These are phyloP conservation scores for Caenorhabditis afra DNA, from an alignment of 2,888 invertebrate species.

Conservation along the genomic window DNA sequence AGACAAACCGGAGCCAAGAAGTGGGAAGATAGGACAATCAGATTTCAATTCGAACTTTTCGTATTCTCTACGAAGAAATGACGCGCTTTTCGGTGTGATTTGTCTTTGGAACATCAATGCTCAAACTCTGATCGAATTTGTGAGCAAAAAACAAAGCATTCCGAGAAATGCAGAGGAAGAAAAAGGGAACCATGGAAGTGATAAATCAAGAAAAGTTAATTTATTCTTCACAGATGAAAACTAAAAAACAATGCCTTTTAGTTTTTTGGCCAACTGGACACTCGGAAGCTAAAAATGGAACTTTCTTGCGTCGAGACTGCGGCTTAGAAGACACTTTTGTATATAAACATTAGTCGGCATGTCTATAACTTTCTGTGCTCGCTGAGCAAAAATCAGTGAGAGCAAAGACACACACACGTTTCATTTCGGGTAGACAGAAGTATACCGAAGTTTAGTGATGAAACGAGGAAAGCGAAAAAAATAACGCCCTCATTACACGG, in stretches of 20 bases:
- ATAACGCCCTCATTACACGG: conserved; percentile 48
- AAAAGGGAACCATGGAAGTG: no score
- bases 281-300: neutral
- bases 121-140: neutral
- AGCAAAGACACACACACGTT: no score
- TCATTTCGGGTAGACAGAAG: neutral
- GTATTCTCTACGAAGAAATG: neutral
- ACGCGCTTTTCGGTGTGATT: conserved; percentile 1
- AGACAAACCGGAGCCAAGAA: conserved; percentile 11
- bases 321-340: neutral
- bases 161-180: neutral
- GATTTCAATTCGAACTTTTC: conserved; percentile 13
- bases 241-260: neutral
- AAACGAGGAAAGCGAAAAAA: conserved; percentile 41
- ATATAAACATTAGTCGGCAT: conserved; percentile 31
- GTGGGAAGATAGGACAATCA: no score
- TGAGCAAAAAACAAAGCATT: conserved; percentile 4
- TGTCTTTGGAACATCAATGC: conserved; percentile 24
- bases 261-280: neutral
- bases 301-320: neutral
- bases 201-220: no score
- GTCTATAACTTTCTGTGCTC: no score
- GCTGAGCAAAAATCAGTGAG: no score
- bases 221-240: no score
- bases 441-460: conserved; percentile 47